Evolutionary conservation across 64 coral and sea anemone genomes (phyloP).

Genomic region (Stylophora pistillata): DNA sequence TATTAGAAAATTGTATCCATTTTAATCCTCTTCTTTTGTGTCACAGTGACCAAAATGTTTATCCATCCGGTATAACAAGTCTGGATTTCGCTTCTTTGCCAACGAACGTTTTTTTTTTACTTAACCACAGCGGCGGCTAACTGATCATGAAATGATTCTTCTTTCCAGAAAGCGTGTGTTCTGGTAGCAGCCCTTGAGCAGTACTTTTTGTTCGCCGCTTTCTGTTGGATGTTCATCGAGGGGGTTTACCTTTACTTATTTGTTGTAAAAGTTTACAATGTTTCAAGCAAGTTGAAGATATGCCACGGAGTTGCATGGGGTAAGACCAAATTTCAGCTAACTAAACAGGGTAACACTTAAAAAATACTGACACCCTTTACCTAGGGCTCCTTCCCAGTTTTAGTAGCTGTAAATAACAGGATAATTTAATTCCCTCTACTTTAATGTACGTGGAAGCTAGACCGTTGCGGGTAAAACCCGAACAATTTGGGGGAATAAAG

Average conservation of each 20-base stretch:
- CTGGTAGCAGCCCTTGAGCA: slow-evolving; percentile 46
- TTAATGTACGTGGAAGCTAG: no score
- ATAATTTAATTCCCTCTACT: no score
- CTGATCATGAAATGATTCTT: not conserved
- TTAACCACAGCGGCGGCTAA: not conserved
- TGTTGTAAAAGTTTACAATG: slow-evolving; percentile 65
- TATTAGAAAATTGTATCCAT: no score
- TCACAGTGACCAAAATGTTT: no score
- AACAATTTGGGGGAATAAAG: no score
- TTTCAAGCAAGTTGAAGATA: slow-evolving; percentile 23
- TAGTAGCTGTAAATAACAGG: no score
- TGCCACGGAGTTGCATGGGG: slow-evolving; percentile 55
- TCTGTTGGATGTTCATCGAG: slow-evolving; percentile 67
- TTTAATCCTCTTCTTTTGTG: no score
- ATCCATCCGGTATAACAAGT: no score
- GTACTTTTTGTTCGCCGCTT: slow-evolving; percentile 55
- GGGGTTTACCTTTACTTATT: slow-evolving; percentile 67
- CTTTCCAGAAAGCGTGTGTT: slow-evolving; percentile 24
- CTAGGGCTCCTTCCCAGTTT: no score
- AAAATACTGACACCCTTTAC: no score
- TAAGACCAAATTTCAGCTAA: not conserved
- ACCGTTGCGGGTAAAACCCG: no score
- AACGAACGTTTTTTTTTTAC: not conserved
- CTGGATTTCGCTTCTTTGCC: not conserved
- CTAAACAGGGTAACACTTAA: not conserved